Base-by-base conservation (phyloP, 1,140 invertebrate genomes). In the Orius laevigatus region DNA sequence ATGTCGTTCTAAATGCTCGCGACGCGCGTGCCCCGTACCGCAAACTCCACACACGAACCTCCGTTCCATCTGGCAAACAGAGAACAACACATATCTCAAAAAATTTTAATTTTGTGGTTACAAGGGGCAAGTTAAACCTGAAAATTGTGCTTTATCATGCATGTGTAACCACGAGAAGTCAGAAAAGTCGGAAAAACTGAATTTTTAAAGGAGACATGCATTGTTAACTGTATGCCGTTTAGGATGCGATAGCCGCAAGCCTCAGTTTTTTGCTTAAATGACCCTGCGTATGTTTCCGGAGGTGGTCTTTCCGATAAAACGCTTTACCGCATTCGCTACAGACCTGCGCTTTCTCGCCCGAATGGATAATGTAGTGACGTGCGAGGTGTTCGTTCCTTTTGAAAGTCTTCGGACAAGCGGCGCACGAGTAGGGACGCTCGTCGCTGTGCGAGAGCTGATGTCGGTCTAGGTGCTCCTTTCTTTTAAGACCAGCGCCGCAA, bases 251-350 rank as follows among this genome's bases (percentile, higher is more conserved):
- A 34, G 49, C 49, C 10, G 49, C 49, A 15, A 51, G 35, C 9
- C 49, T 44, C 14, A 51, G 49, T 25, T 80, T 69, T 58, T 79
- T 76, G 14, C 75, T 72, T 50, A 78, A 66, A 61, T 85, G 82
- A 15, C 79, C 81, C 35, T 78, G 72, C 15, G 79, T 72, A 59
- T 59, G 59, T 50, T 59, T 61, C 25, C 55, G 70, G 40, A 85
- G 64, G 62, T 86, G 83, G 59, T 86, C 83, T 54, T 83, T 84
- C n/a, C 83, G 70, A 60, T 84, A 85, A 57, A 86, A 86, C 15
- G 80, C 81, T 68, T 81, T 81, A 12, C 76, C 75, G 56, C 78
- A 81, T 53, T 79, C 51, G 14, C 20, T 48, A 53, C 66, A 67
- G 33, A 63, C 58, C 61, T 85, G 80, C 1, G 79, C 82, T 63